Conservation (phyloP, 2,888 invertebrate genomes). For the Iphiclides podalirius region DNA sequence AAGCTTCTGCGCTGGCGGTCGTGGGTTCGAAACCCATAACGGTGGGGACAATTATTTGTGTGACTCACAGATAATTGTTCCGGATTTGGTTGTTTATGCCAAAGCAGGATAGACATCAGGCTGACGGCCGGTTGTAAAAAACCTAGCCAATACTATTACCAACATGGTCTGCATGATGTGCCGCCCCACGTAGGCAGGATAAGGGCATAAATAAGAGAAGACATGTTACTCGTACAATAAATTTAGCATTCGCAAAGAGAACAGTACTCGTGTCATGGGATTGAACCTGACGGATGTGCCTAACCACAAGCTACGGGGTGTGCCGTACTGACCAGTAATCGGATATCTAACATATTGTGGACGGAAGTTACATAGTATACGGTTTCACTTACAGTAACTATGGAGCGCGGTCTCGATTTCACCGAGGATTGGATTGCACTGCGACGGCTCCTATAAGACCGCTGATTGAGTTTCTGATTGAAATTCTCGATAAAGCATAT, state of each 20-base stretch:
- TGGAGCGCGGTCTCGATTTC: slow-evolving; percentile 63
- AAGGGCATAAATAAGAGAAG: no score
- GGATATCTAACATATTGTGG: slow-evolving; percentile 62
- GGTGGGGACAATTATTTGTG: no score
- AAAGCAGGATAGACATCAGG: no score
- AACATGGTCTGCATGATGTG: no score
- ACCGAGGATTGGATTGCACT: slow-evolving; percentile 51
- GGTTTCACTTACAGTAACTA: slow-evolving; percentile 68
- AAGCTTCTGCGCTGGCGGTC: no score
- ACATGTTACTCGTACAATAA: no score
- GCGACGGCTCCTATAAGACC: slow-evolving; percentile 59
- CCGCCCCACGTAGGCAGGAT: no score
- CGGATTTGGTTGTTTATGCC: no score
- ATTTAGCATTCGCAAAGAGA: slow-evolving; percentile 19
- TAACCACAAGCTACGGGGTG: slow-evolving; percentile 49
- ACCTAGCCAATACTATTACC: no score
- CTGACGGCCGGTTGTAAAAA: no score
- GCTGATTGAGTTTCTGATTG: slow-evolving; percentile 70
- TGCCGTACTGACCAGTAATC: slow-evolving; percentile 44
- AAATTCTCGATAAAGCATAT: slow-evolving; percentile 33
- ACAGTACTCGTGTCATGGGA: slow-evolving; percentile 30
- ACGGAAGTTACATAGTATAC: slow-evolving; percentile 73
- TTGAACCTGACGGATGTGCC: slow-evolving; percentile 47
- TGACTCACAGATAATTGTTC: no score
- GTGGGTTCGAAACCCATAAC: no score